Percentiles rank a stretch among this genome's conserved stretches.
Conservation (phyloP, 2,113 vertebrate species). For the Todiramphus saurophagus region DNA sequence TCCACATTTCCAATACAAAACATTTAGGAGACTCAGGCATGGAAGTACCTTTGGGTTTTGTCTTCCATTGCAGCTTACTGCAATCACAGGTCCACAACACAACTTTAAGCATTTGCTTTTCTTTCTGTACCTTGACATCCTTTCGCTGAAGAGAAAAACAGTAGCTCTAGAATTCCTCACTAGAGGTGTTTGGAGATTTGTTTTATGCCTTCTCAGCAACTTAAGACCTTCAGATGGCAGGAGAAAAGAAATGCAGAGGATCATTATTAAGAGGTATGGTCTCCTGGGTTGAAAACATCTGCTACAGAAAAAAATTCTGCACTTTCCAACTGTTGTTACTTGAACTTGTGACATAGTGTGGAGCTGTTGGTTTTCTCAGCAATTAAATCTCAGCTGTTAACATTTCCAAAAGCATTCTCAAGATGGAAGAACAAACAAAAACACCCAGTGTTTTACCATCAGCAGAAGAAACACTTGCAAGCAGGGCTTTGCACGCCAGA, state of each 20-base stretch:
- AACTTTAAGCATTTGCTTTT: background rate
- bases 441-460: background rate
- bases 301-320: background rate
- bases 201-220: background rate
- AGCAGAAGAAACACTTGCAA: background rate
- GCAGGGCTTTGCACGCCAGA: background rate
- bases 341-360: background rate
- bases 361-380: background rate
- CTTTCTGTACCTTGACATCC: background rate
- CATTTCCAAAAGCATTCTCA: background rate
- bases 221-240: background rate
- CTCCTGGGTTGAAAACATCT: background rate
- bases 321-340: background rate
- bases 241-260: background rate
- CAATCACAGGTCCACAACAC: background rate
- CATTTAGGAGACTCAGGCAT: background rate
- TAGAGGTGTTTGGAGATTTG: background rate
- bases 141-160: background rate
- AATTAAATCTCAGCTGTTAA: background rate
- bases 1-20: background rate
- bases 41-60: background rate
- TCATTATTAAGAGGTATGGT: background rate
- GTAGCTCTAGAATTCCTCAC: background rate
- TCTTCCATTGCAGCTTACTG: background rate
- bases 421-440: background rate